Percentiles rank a stretch among this genome's conserved stretches.
phyloP scores from a whole-genome alignment of 2,113 vertebrate genomes.

The Canis aureus region DNA sequence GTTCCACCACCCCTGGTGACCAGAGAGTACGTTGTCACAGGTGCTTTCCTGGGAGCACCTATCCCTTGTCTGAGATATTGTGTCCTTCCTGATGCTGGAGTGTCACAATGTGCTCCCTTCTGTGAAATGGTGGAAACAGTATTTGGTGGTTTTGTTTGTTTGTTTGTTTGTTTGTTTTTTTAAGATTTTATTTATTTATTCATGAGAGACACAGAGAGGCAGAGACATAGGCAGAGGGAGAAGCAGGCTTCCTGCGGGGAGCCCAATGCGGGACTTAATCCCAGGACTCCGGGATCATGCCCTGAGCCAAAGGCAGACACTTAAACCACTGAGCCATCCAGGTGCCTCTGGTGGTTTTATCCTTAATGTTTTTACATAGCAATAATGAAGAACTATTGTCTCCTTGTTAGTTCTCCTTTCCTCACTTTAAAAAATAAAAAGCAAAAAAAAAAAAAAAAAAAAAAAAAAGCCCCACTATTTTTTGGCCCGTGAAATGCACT shows the following conservation, averaged over 20 bases:
- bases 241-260: too few relatives aligned
- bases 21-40: fast-evolving
- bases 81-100: not conserved
- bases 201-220: too few relatives aligned
- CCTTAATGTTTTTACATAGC: not conserved
- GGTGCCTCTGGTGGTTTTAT: not conserved
- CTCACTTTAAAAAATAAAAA: not conserved
- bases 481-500: not conserved
- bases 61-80: not conserved
- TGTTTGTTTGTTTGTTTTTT: too few relatives aligned
- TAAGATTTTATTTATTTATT: too few relatives aligned
- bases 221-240: too few relatives aligned
- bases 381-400: not conserved
- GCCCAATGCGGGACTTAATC: too few relatives aligned
- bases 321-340: too few relatives aligned
- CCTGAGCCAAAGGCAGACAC: too few relatives aligned
- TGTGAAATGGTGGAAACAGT: not conserved
- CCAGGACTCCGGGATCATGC: too few relatives aligned
- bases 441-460: not conserved
- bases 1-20: not conserved
- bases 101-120: not conserved
- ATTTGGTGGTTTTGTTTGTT: not conserved
- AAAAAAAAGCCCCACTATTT: not conserved
- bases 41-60: not conserved
- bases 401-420: not conserved